A percentile compares a stretch with the other conserved stretches of the same genome.
Evolutionary conservation across 2,888 invertebrate genomes (phyloP).

Genomic region (Fragum sueziense): DNA sequence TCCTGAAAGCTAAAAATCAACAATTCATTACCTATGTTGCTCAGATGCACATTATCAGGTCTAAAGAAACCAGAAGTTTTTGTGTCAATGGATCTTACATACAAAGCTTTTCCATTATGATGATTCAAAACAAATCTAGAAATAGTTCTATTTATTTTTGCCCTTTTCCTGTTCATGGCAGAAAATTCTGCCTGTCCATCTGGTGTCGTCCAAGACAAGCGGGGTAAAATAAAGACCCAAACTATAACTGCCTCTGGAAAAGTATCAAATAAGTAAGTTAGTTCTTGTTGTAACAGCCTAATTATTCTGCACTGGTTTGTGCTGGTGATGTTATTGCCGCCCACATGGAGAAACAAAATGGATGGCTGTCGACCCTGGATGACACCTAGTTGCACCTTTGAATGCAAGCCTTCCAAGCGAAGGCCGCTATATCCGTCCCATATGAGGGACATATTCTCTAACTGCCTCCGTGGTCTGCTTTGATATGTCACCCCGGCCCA

Average conservation of each 20-base stretch:
- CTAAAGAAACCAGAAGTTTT: conserved; percentile 17
- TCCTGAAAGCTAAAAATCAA: neutral
- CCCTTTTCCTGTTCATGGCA: conserved; percentile 4
- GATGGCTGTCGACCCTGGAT: conserved; percentile 19
- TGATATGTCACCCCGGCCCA: conserved; percentile 22
- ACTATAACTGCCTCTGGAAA: conserved; percentile 17
- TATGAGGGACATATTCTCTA: neutral
- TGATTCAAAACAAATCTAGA: neutral
- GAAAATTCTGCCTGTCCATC: neutral
- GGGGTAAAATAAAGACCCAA: conserved; percentile 29
- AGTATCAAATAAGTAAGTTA: neutral
- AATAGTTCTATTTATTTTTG: conserved; percentile 10
- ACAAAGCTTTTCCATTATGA: conserved; percentile 1
- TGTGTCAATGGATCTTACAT: conserved; percentile 14
- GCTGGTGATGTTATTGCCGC: conserved; percentile 31
- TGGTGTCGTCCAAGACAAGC: conserved; percentile 16
- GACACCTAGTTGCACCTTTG: conserved; percentile 14
- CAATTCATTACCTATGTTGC: conserved; percentile 19
- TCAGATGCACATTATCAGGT: conserved; percentile 14
- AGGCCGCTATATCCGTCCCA: conserved; percentile 30
- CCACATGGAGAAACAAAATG: conserved; percentile 26
- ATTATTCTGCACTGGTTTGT: conserved; percentile 25
- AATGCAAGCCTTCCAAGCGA: conserved; percentile 1
- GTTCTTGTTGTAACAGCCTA: neutral
- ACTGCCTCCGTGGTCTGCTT: neutral